Base-by-base conservation (phyloP, 2,797 vertebrate genomes). In the Acestrorhynchus altus region DNA sequence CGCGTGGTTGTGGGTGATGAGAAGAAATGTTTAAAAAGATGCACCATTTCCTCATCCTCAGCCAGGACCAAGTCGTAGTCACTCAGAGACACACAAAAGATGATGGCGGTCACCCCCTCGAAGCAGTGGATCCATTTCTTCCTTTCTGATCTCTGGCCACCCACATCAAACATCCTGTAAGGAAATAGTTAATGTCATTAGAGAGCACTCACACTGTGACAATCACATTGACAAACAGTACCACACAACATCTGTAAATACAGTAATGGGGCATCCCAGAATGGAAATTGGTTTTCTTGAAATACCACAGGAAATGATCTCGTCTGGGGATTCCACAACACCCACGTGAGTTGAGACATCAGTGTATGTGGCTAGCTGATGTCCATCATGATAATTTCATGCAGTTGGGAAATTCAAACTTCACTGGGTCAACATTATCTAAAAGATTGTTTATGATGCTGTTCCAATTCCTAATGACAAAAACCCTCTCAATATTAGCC, bases 51-150 rank as follows among this genome's bases (percentile, higher is more conserved):
- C 85, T 99, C 98, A 3, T 99, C 98, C 90, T 99, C 98, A 60
- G 97, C 98, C 83, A 99, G 90, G 64, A 99, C 97, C 80, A 99
- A 93, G 90, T 99, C 98, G 54, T 99, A 99, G 91, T 98, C 98
- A 70, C 98, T 99, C 72, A 99, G 92, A 0, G 98, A 97, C 78
- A 99, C 98, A 46, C 98, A 99, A 92, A 98, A 99, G 90, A 99
- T 99, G 88, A 99, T 99, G 80, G 98, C 96, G 0, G 98, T 99
- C 80, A 99, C 98, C 20, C 98, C 98, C 90, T 99, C 98, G n/a
- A 99, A 99, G 90, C 98, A 99, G 83, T 99, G 98, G 88, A 99
- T 99, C 98, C 98, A 99, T 86, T 99, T 99, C 92, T 99, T 99
- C 81, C 98, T 93, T 89, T 99, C 98, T 8, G 98, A 99, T 83